phyloP scores from a whole-genome alignment of 2,888 invertebrate genomes.

The Cheilosia soror region DNA sequence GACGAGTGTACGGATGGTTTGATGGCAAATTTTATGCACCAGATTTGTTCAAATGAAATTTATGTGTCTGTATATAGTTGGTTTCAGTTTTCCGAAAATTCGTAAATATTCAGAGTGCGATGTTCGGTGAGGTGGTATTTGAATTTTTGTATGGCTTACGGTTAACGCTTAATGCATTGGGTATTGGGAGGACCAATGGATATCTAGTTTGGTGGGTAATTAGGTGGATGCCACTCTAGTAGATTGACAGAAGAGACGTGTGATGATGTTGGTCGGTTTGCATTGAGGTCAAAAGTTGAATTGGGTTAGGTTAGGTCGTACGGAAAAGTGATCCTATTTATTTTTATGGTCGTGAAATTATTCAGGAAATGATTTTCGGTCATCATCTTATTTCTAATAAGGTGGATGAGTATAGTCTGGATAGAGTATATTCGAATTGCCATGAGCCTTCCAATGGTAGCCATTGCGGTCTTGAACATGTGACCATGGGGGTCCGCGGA shows the following conservation, averaged over 20 bases:
- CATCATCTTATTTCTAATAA: too few species aligned
- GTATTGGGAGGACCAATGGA: not conserved
- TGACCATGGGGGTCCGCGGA: too few species aligned
- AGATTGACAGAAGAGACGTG: conserved; percentile 1
- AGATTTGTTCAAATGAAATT: conserved; percentile 28
- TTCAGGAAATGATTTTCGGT: too few species aligned
- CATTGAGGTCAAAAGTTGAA: conserved; percentile 12
- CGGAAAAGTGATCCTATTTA: too few species aligned
- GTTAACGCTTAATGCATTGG: not conserved
- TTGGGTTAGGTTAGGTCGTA: not conserved
- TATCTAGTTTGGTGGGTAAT: conserved; percentile 15
- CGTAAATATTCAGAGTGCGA: conserved; percentile 44
- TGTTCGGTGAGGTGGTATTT: conserved; percentile 11
- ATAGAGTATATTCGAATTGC: too few species aligned
- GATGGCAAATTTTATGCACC: conserved; percentile 10
- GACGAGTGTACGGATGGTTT: conserved; percentile 39
- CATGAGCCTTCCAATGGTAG: too few species aligned
- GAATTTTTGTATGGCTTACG: conserved; percentile 7
- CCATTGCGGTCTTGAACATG: too few species aligned
- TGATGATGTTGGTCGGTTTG: conserved; percentile 20
- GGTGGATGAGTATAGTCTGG: too few species aligned
- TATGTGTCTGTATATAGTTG: conserved; percentile 20
- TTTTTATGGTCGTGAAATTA: too few species aligned
- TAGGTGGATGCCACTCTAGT: conserved; percentile 23
- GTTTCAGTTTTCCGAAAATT: conserved; percentile 24